Percentiles rank a stretch among this genome's conserved stretches.
These are phyloP conservation scores for Dipodomys stephensi DNA, from an alignment of 2,113 vertebrate genomes.

Conservation along the genomic window DNA sequence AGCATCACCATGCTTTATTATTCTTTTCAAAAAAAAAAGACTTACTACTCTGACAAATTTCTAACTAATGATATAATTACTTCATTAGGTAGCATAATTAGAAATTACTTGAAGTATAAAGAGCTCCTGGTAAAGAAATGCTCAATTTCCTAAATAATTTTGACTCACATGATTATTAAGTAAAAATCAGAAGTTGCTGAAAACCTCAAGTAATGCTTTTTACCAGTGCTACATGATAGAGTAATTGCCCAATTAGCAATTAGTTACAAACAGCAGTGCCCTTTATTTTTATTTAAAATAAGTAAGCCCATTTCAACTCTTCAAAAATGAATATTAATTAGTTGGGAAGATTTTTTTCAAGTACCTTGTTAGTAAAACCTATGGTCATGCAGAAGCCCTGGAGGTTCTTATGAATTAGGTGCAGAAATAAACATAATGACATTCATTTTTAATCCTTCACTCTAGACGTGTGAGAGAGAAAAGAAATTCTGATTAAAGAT, in stretches of 20 bases:
- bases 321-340: constrained; percentile 74
- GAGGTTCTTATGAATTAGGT: constrained; percentile 19
- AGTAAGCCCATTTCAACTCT: constrained; percentile 63
- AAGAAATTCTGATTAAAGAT: background rate
- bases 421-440: background rate
- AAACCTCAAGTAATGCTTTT: constrained; percentile 74
- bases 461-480: background rate
- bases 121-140: constrained; percentile 76
- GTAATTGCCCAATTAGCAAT: constrained; percentile 81
- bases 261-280: constrained; percentile 74
- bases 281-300: constrained; percentile 81
- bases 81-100: constrained; percentile 79
- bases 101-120: constrained; percentile 80
- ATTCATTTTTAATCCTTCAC: background rate
- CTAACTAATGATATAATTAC: constrained; percentile 79
- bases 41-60: constrained; percentile 62
- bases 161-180: constrained; percentile 75
- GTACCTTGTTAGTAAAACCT: constrained; percentile 34
- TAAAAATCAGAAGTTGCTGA: constrained; percentile 79
- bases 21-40: constrained; percentile 64
- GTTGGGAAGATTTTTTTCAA: constrained; percentile 22
- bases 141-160: constrained; percentile 81
- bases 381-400: background rate
- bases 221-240: constrained; percentile 66
- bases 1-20: constrained; percentile 36